These are phyloP conservation scores for Psylliodes chrysocephalus DNA, from an alignment of 2,888 invertebrate genomes.

Conservation along the genomic window DNA sequence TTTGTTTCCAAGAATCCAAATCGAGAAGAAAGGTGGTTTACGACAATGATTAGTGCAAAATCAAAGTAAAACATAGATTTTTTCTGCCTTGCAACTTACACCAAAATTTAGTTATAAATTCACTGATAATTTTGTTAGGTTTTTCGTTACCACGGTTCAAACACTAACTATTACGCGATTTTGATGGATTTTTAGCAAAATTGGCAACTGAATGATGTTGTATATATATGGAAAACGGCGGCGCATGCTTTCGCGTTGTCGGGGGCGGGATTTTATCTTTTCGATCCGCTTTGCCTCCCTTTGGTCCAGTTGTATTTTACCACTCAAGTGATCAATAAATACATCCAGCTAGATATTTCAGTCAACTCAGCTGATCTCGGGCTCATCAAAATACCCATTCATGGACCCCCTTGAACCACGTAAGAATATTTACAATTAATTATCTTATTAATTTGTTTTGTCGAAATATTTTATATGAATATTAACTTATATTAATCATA, in stretches of 20 bases:
- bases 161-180: slow-evolving; percentile 42
- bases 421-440: slow-evolving; percentile 4
- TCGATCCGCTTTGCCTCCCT: slow-evolving; percentile 50
- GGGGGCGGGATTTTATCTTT: slow-evolving; percentile 48
- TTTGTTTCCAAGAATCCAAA: slow-evolving; percentile 37
- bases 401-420: slow-evolving; percentile 25
- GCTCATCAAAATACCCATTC: not conserved
- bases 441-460: not conserved
- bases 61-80: slow-evolving; percentile 51
- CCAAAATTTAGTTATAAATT: slow-evolving; percentile 59
- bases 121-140: slow-evolving; percentile 59
- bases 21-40: slow-evolving; percentile 48
- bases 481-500: no score
- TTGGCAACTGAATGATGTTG: slow-evolving; percentile 46
- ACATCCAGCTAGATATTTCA: not conserved
- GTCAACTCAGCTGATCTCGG: not conserved
- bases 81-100: slow-evolving; percentile 55
- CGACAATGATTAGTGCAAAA: slow-evolving; percentile 60
- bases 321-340: slow-evolving; percentile 24
- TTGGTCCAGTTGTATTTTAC: slow-evolving; percentile 51
- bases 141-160: slow-evolving; percentile 45
- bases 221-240: slow-evolving; percentile 26
- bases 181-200: slow-evolving; percentile 46
- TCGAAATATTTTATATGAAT: no score
- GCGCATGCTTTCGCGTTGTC: slow-evolving; percentile 36